phyloP scores from a whole-genome alignment of 2,888 invertebrate species.

The Amiota minor region DNA sequence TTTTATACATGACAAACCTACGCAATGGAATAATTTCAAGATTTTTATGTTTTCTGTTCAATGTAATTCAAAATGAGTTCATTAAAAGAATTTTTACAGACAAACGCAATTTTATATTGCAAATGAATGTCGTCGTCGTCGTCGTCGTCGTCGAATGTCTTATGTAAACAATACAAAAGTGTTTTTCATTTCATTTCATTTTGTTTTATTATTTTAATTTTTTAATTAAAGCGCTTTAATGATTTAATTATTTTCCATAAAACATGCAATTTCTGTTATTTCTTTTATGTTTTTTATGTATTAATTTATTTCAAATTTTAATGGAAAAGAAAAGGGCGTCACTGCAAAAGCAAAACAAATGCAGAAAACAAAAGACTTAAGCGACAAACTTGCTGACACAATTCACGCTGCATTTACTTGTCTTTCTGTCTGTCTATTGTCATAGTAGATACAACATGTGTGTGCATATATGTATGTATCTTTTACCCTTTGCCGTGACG shows the following conservation, averaged over 20 bases:
- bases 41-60: conserved; percentile 1
- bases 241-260: not conserved
- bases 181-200: not conserved
- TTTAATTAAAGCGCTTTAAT: not conserved
- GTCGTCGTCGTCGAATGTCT: not conserved
- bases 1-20: conserved; percentile 16
- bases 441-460: not conserved
- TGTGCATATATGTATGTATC: not conserved
- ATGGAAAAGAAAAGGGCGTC: conserved; percentile 14
- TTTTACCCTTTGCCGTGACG: not conserved
- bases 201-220: not conserved
- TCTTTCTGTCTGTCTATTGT: not conserved
- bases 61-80: conserved; percentile 2
- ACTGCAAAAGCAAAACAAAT: too few relatives aligned
- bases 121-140: too few relatives aligned
- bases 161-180: not conserved
- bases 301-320: too few relatives aligned
- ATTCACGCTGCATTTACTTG: conserved; percentile 16
- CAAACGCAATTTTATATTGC: not conserved
- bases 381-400: conserved; percentile 28
- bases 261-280: not conserved
- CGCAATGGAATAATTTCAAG: conserved; percentile 21
- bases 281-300: not conserved
- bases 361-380: conserved; percentile 22
- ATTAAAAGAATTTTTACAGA: conserved; percentile 6